Conservation (phyloP, 2,888 invertebrate species). For the Dinocampus coccinellae region DNA sequence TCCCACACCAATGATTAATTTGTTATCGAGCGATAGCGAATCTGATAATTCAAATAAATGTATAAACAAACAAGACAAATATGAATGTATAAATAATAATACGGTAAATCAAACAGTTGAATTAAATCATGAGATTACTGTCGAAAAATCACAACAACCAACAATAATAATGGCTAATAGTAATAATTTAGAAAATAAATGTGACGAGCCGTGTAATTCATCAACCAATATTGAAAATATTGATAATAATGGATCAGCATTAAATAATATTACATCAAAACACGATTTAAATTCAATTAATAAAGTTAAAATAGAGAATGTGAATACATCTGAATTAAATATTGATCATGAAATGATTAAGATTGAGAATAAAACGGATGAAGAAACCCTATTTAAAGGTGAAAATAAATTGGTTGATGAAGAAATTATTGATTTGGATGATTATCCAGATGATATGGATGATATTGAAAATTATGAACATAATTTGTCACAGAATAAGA, state of each 20-base stretch:
- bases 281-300: slow-evolving; percentile 37
- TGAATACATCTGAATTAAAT: slow-evolving; percentile 12
- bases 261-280: slow-evolving; percentile 41
- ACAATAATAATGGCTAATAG: not conserved
- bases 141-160: slow-evolving; percentile 17
- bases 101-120: not conserved
- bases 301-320: slow-evolving; percentile 1
- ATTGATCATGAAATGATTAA: not conserved
- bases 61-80: slow-evolving; percentile 47
- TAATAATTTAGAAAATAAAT: slow-evolving; percentile 34
- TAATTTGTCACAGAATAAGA: slow-evolving; percentile 5
- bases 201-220: slow-evolving; percentile 25
- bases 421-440: slow-evolving; percentile 65
- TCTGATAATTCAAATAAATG: slow-evolving; percentile 33
- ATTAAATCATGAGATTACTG: not conserved
- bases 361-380: not conserved
- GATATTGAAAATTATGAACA: slow-evolving; percentile 54
- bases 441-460: slow-evolving; percentile 66
- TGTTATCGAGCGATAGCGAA: slow-evolving; percentile 64
- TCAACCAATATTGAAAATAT: slow-evolving; percentile 21
- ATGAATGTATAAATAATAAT: slow-evolving; percentile 39
- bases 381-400: not conserved
- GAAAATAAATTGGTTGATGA: slow-evolving; percentile 46
- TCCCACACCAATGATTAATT: slow-evolving; percentile 64
- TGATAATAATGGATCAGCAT: slow-evolving; percentile 31